phyloP scores from a whole-genome alignment of 2,888 invertebrate species.

The Microctonus aethiopoides region DNA sequence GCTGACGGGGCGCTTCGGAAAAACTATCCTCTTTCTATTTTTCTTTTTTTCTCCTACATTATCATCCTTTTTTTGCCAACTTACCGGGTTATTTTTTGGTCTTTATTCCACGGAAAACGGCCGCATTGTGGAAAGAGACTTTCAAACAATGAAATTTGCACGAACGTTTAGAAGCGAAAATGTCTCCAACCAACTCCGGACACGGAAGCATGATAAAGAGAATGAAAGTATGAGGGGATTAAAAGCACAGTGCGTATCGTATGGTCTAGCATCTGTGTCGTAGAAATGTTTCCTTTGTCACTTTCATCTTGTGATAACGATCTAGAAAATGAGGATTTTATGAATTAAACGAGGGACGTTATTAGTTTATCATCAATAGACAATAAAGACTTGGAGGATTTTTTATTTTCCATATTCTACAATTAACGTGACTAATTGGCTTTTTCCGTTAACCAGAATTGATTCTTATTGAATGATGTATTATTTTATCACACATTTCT shows the following conservation, averaged over 20 bases:
- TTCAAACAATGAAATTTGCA: constrained; percentile 15
- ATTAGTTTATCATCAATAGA: background rate
- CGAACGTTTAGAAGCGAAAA: constrained; percentile 22
- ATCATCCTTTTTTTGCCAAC: constrained; percentile 17
- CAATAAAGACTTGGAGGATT: too few relatives aligned
- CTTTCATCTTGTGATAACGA: background rate
- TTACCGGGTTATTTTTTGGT: constrained; percentile 5
- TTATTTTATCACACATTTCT: background rate
- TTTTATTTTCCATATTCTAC: too few relatives aligned
- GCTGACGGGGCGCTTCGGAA: constrained; percentile 29
- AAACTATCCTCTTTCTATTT: background rate
- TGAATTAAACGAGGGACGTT: too few relatives aligned
- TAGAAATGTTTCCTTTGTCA: constrained; percentile 20
- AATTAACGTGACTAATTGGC: background rate
- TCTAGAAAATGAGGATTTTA: background rate
- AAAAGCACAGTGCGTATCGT: constrained; percentile 41
- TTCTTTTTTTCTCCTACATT: constrained; percentile 15
- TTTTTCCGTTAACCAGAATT: background rate
- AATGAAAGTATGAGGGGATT: constrained; percentile 30
- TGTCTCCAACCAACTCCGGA: constrained; percentile 15
- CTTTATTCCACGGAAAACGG: constrained; percentile 3
- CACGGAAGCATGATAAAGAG: background rate
- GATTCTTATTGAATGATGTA: background rate
- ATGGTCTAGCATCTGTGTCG: constrained; percentile 16
- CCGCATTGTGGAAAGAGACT: background rate